A percentile compares a stretch with the other conserved stretches of the same genome.
phyloP scores from a whole-genome alignment of 2,797 vertebrate genomes.

The Vireo griseus region DNA sequence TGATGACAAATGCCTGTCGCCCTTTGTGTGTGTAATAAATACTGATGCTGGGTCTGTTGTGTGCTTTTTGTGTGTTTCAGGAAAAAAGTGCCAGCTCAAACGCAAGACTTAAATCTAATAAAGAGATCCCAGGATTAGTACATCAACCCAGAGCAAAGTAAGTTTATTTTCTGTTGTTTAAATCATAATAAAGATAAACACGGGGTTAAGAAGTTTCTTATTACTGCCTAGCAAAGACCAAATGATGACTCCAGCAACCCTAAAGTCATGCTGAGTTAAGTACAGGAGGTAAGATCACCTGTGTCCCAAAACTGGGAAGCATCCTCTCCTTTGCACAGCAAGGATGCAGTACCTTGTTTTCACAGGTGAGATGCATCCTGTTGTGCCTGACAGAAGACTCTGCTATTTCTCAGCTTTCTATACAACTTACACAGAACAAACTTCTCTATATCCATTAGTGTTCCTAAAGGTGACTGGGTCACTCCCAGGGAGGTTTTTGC shows the following conservation, averaged over 20 bases:
- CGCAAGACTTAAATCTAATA: constrained; percentile 75
- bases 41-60: background rate
- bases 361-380: background rate
- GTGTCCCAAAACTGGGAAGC: background rate
- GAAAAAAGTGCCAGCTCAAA: constrained; percentile 91
- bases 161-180: constrained; percentile 34
- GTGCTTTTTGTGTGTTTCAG: constrained; percentile 74
- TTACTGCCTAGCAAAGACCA: background rate
- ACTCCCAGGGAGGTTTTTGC: background rate
- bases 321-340: background rate
- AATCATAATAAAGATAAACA: background rate
- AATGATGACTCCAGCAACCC: background rate
- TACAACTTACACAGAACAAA: background rate
- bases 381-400: background rate
- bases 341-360: background rate
- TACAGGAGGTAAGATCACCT: background rate
- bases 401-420: background rate
- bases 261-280: background rate
- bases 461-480: background rate
- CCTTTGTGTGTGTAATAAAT: background rate
- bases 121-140: constrained; percentile 79
- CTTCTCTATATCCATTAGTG: background rate
- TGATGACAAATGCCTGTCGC: background rate
- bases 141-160: constrained; percentile 82
- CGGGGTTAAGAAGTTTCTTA: background rate